These are phyloP conservation scores for Sardinella longiceps DNA, from an alignment of 2,797 vertebrate genomes.

Conservation along the genomic window DNA sequence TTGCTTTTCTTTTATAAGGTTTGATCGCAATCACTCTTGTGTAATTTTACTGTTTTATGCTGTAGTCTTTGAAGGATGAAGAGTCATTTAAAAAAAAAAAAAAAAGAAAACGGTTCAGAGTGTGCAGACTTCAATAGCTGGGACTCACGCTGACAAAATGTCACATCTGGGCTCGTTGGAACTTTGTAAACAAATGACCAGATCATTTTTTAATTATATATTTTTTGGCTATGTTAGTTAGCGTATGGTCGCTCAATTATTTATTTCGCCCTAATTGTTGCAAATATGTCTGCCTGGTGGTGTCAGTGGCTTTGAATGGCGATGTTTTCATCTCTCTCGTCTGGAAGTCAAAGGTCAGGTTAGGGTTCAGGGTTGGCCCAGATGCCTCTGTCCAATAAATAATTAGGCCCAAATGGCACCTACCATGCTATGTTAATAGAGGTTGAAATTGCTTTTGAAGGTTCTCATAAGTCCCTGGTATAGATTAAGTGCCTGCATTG, in stretches of 20 bases:
- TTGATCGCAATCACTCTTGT: background rate
- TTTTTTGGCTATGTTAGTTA: background rate
- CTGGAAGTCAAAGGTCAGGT: slow-evolving; percentile 69
- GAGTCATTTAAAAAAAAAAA: background rate
- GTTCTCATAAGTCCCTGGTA: slow-evolving; percentile 91
- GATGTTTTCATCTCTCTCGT: slow-evolving; percentile 55
- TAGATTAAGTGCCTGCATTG: slow-evolving; percentile 89
- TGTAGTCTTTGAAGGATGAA: background rate
- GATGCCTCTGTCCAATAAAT: slow-evolving; percentile 80
- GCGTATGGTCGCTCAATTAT: background rate
- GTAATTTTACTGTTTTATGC: background rate
- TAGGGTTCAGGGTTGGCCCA: slow-evolving; percentile 62
- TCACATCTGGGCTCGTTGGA: background rate
- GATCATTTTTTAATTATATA: no score
- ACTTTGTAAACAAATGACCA: background rate
- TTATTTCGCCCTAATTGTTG: background rate
- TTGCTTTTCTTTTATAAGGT: background rate
- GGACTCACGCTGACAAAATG: background rate
- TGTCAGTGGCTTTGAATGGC: background rate
- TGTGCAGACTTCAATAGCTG: background rate
- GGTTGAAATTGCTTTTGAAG: slow-evolving; percentile 90
- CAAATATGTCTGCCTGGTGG: background rate
- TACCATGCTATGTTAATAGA: slow-evolving; percentile 86
- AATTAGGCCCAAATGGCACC: slow-evolving; percentile 82
- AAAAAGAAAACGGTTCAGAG: no score